Evolutionary conservation across 2,797 vertebrate genomes (phyloP).

Genomic region (Propithecus deckenii): DNA sequence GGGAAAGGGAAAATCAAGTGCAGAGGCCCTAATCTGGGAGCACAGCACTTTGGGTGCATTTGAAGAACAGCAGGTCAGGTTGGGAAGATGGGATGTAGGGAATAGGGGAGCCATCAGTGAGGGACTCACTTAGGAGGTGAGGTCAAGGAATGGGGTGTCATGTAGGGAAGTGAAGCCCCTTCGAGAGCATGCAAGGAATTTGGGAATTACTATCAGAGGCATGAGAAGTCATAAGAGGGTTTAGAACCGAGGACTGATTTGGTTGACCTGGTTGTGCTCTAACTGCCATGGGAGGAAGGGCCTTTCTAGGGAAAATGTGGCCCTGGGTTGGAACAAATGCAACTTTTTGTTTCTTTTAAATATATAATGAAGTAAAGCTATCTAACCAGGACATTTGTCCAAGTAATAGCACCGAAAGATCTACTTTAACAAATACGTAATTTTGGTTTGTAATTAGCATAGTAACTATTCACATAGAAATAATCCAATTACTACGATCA

Average conservation of each 20-base stretch:
- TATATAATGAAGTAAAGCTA: background rate
- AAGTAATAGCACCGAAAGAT: background rate
- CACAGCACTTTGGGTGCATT: background rate
- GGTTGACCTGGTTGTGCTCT: background rate
- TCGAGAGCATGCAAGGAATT: background rate
- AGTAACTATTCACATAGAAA: background rate
- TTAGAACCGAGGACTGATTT: background rate
- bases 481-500: background rate
- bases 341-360: background rate
- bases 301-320: background rate
- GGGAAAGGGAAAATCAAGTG: background rate
- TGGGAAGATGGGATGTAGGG: accelerated
- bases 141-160: background rate
- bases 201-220: background rate
- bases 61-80: background rate
- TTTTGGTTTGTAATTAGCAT: background rate
- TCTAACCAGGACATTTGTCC: background rate
- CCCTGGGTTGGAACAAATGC: background rate
- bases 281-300: background rate
- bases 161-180: background rate
- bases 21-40: background rate
- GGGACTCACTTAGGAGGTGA: background rate
- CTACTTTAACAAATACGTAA: background rate
- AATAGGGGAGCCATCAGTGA: background rate
- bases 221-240: background rate